Percentiles rank a stretch among this genome's conserved stretches.
These are phyloP conservation scores for Rhorus exstirpatorius DNA, from an alignment of 2,888 invertebrate genomes.

Conservation along the genomic window DNA sequence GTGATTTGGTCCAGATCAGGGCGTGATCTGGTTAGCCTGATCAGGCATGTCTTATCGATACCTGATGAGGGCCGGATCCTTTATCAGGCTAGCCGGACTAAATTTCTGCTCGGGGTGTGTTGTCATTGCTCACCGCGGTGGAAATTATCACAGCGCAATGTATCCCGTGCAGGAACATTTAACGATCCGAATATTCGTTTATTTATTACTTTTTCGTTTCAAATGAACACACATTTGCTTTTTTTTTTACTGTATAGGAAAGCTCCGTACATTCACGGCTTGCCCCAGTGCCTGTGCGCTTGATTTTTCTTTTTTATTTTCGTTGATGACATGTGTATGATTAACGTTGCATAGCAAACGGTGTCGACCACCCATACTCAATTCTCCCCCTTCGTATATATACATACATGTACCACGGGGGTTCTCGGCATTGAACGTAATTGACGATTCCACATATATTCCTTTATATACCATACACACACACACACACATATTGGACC, in stretches of 20 bases:
- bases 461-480: constrained; percentile 3
- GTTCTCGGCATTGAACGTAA: constrained; percentile 39
- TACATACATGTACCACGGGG: too few species aligned
- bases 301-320: constrained; percentile 3
- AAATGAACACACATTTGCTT: constrained; percentile 4
- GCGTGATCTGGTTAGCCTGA: too few species aligned
- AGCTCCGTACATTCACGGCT: neutral
- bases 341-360: constrained; percentile 53
- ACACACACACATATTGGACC: neutral
- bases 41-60: too few species aligned
- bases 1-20: too few species aligned
- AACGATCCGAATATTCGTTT: constrained; percentile 34
- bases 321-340: constrained; percentile 36
- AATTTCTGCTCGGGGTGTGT: too few species aligned
- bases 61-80: too few species aligned
- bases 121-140: neutral
- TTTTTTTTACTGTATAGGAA: neutral
- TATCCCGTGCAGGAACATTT: constrained; percentile 9
- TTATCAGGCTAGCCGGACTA: too few species aligned
- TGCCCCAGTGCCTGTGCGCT: neutral
- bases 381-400: neutral
- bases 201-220: constrained; percentile 19
- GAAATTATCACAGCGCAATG: constrained; percentile 5
- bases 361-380: constrained; percentile 18
- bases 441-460: constrained; percentile 45